A percentile compares a stretch with the other conserved stretches of the same genome.
These are phyloP conservation scores for Dichetophora obliterata DNA, from an alignment of 2,888 invertebrate species.

Conservation along the genomic window DNA sequence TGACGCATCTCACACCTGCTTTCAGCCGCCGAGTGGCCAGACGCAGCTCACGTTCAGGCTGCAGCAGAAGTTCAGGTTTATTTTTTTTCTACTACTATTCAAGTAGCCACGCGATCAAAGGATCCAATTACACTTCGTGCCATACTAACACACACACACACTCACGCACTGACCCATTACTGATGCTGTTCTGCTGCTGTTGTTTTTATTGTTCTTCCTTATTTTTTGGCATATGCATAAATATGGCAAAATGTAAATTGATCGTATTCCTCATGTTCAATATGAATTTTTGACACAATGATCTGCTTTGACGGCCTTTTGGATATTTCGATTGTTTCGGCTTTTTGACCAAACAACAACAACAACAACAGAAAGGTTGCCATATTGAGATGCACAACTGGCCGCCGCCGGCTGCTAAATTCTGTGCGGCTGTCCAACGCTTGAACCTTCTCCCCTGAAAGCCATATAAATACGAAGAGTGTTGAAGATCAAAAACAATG, in stretches of 20 bases:
- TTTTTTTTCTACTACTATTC: conserved; percentile 13
- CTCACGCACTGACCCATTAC: not conserved
- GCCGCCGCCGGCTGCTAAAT: conserved; percentile 28
- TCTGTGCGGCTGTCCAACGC: not conserved
- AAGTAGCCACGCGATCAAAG: conserved; percentile 57
- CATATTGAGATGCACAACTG: conserved; percentile 14
- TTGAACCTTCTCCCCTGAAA: not conserved
- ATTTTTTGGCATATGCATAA: not conserved
- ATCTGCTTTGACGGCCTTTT: conserved; percentile 1
- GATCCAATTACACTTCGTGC: conserved; percentile 51
- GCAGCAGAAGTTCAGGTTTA: conserved; percentile 27
- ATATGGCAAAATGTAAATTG: conserved; percentile 32
- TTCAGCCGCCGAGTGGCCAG: conserved; percentile 46
- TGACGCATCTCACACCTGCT: conserved; percentile 49
- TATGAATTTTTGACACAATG: conserved; percentile 32
- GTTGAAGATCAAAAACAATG: not conserved
- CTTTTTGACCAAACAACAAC: not conserved
- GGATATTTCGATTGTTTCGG: conserved; percentile 14
- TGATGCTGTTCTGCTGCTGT: not conserved
- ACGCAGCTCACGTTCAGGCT: conserved; percentile 37
- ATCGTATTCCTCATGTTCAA: conserved; percentile 40
- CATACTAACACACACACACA: not conserved
- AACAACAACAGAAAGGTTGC: not conserved
- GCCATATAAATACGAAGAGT: conserved; percentile 16
- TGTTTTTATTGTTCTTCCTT: not conserved